phyloP scores from a whole-genome alignment of 2,888 invertebrate genomes.

The Augiades crinisus region DNA sequence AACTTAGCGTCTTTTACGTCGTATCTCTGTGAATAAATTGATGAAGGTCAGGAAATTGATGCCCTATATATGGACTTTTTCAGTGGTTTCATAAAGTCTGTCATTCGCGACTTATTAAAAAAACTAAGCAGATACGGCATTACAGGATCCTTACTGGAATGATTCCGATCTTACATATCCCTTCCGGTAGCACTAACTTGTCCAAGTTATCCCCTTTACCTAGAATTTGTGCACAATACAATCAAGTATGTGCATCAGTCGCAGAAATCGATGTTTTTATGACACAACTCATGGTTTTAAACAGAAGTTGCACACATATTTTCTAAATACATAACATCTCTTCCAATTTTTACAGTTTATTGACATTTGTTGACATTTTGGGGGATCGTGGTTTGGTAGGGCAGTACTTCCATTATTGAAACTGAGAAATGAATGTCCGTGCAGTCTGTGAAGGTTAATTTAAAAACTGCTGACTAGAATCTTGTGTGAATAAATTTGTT shows the following conservation, averaged over 20 bases:
- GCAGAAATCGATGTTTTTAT: too few relatives aligned
- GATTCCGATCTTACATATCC: constrained; percentile 23
- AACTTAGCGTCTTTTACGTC: constrained; percentile 10
- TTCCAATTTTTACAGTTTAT: too few relatives aligned
- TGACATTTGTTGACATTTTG: too few relatives aligned
- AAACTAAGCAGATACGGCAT: constrained; percentile 22
- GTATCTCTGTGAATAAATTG: constrained; percentile 1
- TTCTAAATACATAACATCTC: too few relatives aligned
- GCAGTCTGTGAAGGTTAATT: constrained; percentile 30
- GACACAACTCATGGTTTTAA: too few relatives aligned
- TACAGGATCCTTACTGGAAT: constrained; percentile 18
- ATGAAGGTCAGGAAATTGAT: constrained; percentile 24
- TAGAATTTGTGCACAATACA: not conserved
- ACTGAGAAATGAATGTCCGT: constrained; percentile 54
- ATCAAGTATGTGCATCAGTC: not conserved
- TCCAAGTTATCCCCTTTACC: not conserved
- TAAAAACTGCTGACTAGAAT: constrained; percentile 4
- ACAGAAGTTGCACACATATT: too few relatives aligned
- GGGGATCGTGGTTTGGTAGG: too few relatives aligned
- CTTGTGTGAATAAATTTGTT: not conserved
- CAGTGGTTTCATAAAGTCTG: constrained; percentile 26
- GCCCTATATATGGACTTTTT: constrained; percentile 26
- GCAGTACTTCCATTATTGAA: too few relatives aligned
- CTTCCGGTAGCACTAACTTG: not conserved
- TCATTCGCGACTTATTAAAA: constrained; percentile 7